Percentiles rank a stretch among this genome's conserved stretches.
phyloP scores from a whole-genome alignment of 2,113 vertebrate species.

The Steatornis caripensis region DNA sequence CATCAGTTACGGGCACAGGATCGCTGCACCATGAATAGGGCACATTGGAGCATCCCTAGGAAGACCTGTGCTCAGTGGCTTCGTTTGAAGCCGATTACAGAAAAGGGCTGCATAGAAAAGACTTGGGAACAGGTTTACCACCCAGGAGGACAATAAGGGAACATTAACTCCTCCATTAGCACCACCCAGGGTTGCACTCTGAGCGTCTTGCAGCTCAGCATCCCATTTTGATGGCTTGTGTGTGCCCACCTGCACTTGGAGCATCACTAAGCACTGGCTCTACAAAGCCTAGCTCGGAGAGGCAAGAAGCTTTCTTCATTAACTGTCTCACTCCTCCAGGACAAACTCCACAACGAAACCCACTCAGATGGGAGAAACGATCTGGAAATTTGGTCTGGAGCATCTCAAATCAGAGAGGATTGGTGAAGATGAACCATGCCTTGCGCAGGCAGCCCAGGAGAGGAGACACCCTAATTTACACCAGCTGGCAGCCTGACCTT shows the following conservation, averaged over 20 bases:
- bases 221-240: neutral
- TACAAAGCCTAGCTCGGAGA: neutral
- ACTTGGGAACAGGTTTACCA: neutral
- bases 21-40: neutral
- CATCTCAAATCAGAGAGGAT: neutral
- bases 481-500: neutral
- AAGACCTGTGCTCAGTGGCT: neutral
- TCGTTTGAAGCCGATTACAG: neutral
- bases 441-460: neutral
- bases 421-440: neutral
- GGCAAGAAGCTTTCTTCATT: neutral
- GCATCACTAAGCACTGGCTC: neutral
- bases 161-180: neutral
- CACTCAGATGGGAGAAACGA: neutral
- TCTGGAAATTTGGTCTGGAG: neutral
- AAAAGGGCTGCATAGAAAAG: neutral
- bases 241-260: neutral
- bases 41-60: neutral
- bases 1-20: neutral
- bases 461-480: neutral
- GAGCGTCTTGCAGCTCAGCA: neutral
- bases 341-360: neutral
- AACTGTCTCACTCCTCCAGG: neutral
- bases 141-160: neutral
- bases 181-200: neutral